Base-by-base conservation (phyloP, 2,888 invertebrate genomes). In the Acanthoscelides obtectus region DNA sequence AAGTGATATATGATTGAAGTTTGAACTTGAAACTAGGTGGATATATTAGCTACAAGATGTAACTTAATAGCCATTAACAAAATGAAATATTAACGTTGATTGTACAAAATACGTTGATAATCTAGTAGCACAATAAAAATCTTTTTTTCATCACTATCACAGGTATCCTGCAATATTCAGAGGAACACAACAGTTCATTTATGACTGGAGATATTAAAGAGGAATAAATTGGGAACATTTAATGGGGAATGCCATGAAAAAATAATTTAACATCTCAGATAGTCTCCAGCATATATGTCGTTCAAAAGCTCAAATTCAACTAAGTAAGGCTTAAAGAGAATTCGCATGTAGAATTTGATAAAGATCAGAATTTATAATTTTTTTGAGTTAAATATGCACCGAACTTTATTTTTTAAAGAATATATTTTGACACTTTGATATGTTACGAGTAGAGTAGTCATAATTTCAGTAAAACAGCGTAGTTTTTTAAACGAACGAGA, bases 361-460 rank as follows among this genome's bases (percentile, higher is more conserved):
- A 70, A 75, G 69, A 22, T 45, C 45, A 45, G 45, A 45, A 45
- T 25, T 6, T 25, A 25, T 25, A 45, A 22, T 69, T 73, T 73
- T 74, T 72, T 70, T 74, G 68, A 75, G 75, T 77, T 76, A 75
- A 77, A 77, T 75, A 79, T 80, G 80, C 80, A 80, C 79, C 77
- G 75, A 76, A 66, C 74, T 79, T 78, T 79, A 78, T 78, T 80
- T 79, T 45, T 45, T 45, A 17, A 12, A 45, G 45, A 45, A 75
- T 72, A 74, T 74, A 72, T 75, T 73, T 74, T 67, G 72, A 74
- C 75, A 76, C 77, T 75, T 74, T 70, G 66, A 25, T 25, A 25
- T 25, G 45, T 45, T 45, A 45, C 45, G 45, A 69, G 72, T 72
- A 74, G 74, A 73, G 68, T 73, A 74, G 72, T 68, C 66, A 45